Percentiles rank a stretch among this genome's conserved stretches.
These are phyloP conservation scores for Manis javanica DNA, from an alignment of 2,797 vertebrate genomes.

Conservation along the genomic window DNA sequence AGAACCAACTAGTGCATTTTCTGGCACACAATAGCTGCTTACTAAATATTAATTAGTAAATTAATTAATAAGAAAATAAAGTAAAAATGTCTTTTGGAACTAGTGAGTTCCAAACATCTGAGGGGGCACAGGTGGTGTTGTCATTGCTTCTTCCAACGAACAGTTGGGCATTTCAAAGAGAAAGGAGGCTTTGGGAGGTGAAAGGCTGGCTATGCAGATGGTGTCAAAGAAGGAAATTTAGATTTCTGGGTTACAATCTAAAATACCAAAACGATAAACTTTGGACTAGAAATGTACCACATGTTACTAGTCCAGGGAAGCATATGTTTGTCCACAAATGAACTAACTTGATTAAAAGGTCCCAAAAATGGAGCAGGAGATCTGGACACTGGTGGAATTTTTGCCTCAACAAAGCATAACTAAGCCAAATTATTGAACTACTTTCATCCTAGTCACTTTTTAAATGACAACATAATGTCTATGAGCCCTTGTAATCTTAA, in stretches of 20 bases:
- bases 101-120: background rate
- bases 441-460: conserved; percentile 37
- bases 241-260: conserved; percentile 68
- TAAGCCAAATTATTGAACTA: background rate
- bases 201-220: conserved; percentile 74
- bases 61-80: conserved; percentile 68
- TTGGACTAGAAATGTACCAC: conserved; percentile 19
- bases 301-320: background rate
- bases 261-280: conserved; percentile 58
- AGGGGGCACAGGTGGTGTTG: conserved; percentile 70
- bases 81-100: conserved; percentile 50
- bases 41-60: conserved; percentile 65
- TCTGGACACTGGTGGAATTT: background rate
- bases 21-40: conserved; percentile 66
- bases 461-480: background rate
- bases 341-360: conserved; percentile 54
- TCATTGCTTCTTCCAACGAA: conserved; percentile 59
- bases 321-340: conserved; percentile 64
- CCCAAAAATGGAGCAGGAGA: conserved; percentile 14
- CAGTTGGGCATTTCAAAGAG: conserved; percentile 71
- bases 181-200: conserved; percentile 64
- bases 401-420: conserved; percentile 27
- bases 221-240: conserved; percentile 64
- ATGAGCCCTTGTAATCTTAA: background rate
- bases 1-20: conserved; percentile 26